These are phyloP conservation scores for Cydia fagiglandana DNA, from an alignment of 1,140 invertebrate genomes.

Conservation along the genomic window DNA sequence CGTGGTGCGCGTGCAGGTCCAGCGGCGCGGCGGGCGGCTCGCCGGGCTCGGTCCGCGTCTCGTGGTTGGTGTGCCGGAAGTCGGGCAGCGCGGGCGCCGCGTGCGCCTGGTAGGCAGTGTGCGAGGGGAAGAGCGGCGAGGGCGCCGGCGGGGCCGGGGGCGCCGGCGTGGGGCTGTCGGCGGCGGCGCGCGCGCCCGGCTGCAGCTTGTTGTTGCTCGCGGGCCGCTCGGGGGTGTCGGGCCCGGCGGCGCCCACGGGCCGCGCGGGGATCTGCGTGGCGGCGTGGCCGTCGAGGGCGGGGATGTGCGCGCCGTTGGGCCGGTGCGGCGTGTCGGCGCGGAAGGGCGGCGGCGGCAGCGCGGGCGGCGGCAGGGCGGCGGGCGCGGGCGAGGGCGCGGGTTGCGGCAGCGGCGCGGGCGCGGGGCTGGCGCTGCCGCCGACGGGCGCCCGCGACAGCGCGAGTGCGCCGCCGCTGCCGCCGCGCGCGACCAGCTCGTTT, in stretches of 20 bases:
- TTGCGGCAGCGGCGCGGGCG: conserved; percentile 72
- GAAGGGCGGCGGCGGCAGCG: conserved; percentile 66
- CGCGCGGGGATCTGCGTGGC: conserved; percentile 65
- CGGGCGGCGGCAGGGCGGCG: conserved; percentile 71
- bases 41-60: conserved; percentile 75
- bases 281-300: conserved; percentile 63
- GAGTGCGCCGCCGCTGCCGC: conserved; percentile 70
- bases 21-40: conserved; percentile 76
- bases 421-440: conserved; percentile 71
- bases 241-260: conserved; percentile 64
- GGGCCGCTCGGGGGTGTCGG: conserved; percentile 76
- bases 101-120: conserved; percentile 86
- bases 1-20: conserved; percentile 71
- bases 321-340: conserved; percentile 69
- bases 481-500: conserved; percentile 68
- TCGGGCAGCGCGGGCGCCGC: conserved; percentile 83
- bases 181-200: conserved; percentile 82
- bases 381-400: conserved; percentile 73
- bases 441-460: conserved; percentile 70
- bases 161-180: conserved; percentile 69
- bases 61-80: conserved; percentile 77
- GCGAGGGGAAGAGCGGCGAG: conserved; percentile 65
- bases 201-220: conserved; percentile 87
- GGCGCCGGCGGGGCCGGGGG: conserved; percentile 65
- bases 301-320: conserved; percentile 67